These are phyloP conservation scores for Drosophila melanosoma DNA, from an alignment of 2,888 invertebrate genomes.

Conservation along the genomic window DNA sequence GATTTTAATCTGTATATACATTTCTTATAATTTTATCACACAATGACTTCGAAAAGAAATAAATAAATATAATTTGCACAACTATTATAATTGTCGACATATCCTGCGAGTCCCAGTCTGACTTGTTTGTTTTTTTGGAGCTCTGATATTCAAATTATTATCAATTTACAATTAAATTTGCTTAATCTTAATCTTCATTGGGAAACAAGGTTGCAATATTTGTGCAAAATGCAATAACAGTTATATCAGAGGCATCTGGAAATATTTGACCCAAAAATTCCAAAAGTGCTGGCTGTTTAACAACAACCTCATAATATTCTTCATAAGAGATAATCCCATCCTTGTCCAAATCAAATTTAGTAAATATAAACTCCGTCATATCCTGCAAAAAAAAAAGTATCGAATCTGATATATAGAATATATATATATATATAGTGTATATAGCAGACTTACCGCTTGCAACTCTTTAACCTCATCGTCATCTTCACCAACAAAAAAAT, in stretches of 20 bases:
- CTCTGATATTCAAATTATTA: not conserved
- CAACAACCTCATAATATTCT: slow-evolving; percentile 86
- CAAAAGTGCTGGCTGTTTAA: slow-evolving; percentile 88
- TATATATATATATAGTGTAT: too few species aligned
- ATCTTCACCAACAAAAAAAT: slow-evolving; percentile 86
- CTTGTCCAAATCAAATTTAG: slow-evolving; percentile 90
- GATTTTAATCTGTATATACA: not conserved
- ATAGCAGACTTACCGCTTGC: slow-evolving; percentile 63
- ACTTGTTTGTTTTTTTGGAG: not conserved
- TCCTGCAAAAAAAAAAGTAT: slow-evolving; percentile 86
- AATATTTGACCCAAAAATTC: slow-evolving; percentile 91
- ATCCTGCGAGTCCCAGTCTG: not conserved
- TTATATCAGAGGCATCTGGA: slow-evolving; percentile 85
- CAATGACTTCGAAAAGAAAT: not conserved
- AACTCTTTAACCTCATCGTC: slow-evolving; percentile 91
- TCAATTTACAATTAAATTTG: not conserved
- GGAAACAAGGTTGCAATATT: slow-evolving; percentile 64
- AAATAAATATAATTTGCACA: not conserved
- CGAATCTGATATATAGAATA: too few species aligned
- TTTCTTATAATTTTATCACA: not conserved
- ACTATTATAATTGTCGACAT: not conserved
- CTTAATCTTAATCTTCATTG: slow-evolving; percentile 11
- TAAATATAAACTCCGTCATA: slow-evolving; percentile 89
- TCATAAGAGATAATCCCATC: slow-evolving; percentile 90
- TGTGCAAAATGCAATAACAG: slow-evolving; percentile 82